Conservation (phyloP, 2,888 invertebrate species). For the Creontiades dilutus region DNA sequence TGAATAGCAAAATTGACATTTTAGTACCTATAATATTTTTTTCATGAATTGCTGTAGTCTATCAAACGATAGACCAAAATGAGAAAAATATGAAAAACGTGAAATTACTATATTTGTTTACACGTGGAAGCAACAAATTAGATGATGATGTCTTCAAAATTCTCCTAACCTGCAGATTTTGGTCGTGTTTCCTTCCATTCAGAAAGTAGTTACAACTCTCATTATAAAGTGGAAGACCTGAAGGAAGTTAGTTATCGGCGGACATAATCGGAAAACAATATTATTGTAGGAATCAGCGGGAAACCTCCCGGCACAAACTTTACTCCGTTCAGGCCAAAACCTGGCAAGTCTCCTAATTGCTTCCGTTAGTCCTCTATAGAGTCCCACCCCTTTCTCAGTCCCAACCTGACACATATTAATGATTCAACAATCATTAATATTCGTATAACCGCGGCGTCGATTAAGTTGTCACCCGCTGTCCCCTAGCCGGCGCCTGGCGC, state of each 20-base stretch:
- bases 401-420: conserved; percentile 20
- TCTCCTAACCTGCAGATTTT: neutral
- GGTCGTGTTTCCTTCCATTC: neutral
- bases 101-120: no score
- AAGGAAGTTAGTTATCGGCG: conserved; percentile 54
- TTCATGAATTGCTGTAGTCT: no score
- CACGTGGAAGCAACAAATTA: neutral
- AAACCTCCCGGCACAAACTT: conserved; percentile 47
- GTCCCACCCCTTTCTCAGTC: conserved; percentile 10
- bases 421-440: conserved; percentile 60
- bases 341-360: conserved; percentile 69
- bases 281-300: conserved; percentile 64
- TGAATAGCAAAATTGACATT: no score
- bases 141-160: neutral
- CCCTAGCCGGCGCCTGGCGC: neutral
- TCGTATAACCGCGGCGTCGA: conserved; percentile 69
- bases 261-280: conserved; percentile 68
- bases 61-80: no score
- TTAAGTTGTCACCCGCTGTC: conserved; percentile 65
- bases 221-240: conserved; percentile 26
- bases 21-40: no score
- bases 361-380: conserved; percentile 34
- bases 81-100: no score
- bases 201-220: conserved; percentile 49
- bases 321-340: conserved; percentile 44